A percentile compares a stretch with the other conserved stretches of the same genome.
Conservation (phyloP, 2,113 vertebrate genomes). For the Ploceus nigricollis region DNA sequence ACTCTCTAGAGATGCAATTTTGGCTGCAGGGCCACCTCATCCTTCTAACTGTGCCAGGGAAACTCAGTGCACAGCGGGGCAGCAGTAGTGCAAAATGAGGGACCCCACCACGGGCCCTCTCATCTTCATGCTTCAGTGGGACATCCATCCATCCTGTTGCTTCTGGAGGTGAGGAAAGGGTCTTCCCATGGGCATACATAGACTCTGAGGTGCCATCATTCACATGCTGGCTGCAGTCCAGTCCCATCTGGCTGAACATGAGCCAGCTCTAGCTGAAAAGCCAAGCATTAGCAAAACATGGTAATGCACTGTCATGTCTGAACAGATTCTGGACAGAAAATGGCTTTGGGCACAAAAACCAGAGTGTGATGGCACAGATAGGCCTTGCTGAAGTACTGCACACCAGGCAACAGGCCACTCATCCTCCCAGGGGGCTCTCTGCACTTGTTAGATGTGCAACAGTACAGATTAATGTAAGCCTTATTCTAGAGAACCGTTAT, state of each 20-base stretch:
- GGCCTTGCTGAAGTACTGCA: not conserved
- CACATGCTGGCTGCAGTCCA: not conserved
- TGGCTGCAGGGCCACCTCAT: not conserved
- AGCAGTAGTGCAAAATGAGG: not conserved
- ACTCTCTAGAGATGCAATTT: not conserved
- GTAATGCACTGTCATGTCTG: not conserved
- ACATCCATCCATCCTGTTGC: not conserved
- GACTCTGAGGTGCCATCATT: not conserved
- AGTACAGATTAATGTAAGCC: not conserved
- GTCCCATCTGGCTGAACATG: not conserved
- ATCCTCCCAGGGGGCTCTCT: not conserved
- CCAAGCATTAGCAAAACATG: not conserved
- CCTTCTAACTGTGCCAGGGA: not conserved
- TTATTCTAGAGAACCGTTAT: not conserved
- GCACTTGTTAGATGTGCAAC: not conserved
- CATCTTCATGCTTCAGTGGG: not conserved
- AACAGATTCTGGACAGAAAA: not conserved
- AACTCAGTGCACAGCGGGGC: not conserved
- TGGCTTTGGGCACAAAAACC: not conserved
- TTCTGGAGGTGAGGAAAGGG: not conserved
- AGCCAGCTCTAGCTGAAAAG: conserved; percentile 11
- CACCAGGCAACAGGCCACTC: not conserved
- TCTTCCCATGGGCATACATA: not conserved
- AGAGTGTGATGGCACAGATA: not conserved
- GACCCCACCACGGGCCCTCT: not conserved